Base-by-base conservation (phyloP, 2,888 invertebrate genomes). In the Thalpophila matura region DNA sequence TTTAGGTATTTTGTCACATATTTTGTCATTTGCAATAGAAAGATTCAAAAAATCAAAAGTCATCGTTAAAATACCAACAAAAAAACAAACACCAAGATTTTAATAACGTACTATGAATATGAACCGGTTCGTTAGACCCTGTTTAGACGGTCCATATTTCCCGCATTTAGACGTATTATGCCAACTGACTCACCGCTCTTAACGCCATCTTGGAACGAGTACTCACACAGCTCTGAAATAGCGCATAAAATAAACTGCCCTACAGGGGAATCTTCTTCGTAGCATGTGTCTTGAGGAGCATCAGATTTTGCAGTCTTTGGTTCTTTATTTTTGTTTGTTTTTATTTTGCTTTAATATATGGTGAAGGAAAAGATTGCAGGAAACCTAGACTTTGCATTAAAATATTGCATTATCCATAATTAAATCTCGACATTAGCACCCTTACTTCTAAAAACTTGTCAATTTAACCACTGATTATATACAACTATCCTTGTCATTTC, bases 241-340 rank as follows among this genome's bases (percentile, higher is more conserved):
- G 20, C 37, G 40, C 59, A 47, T 69, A 42, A 73, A 74, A 67
- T 74, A 67, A 67, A 73, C 68, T 69, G 53, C 50, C 29, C 74
- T 47, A 16, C 33, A 16, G 68, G 73, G 68, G 68, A 58, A 67
- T 67, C 42, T 67, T 55, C 22, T 43, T 26, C 10, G 14, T n/a
- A 24, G 35, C 58, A 26, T 46, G 31, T 70, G 63, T 64, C 22
- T 26, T 56, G 47, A n/a, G 22, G 3, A 38, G 12, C 35, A 65
- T 65, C 56, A 45, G 66, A 57, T 68, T 73, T 47, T 29, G 4
- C 31, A 47, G 24, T n/a, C n/a, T 22, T 7, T 49, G 1, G 26
- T 26, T n/a, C 14, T 64, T 61, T 27, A 49, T 49, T 35, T 33
- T 49, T 42, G 33, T 6, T 65, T 9, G 1, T 10, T 10, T 4